phyloP scores from a whole-genome alignment of 2,113 vertebrate species.

The Scartelaos histophorus region DNA sequence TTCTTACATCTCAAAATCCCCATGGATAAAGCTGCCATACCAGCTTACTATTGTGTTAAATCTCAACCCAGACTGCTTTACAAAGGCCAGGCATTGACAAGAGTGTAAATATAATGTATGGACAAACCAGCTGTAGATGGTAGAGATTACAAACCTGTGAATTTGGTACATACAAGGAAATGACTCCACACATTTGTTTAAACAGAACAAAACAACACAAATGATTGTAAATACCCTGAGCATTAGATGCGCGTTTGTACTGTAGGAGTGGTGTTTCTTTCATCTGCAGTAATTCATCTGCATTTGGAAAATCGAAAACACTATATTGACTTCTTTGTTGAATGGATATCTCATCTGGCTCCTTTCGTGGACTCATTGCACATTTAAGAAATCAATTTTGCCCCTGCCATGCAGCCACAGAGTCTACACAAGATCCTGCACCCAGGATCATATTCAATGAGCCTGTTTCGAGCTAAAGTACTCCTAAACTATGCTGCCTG shows the following conservation, averaged over 20 bases:
- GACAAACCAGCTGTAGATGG: conserved; percentile 11
- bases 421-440: neutral
- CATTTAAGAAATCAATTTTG: conserved; percentile 16
- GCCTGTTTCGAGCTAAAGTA: neutral
- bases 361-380: neutral
- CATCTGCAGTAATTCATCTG: neutral
- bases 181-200: too few species aligned
- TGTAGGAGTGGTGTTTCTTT: conserved; percentile 4
- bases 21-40: conserved; percentile 35
- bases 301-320: neutral
- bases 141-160: too few species aligned
- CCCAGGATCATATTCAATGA: neutral
- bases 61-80: conserved; percentile 21
- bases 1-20: conserved; percentile 31
- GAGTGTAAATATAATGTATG: conserved; percentile 7
- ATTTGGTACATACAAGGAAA: too few species aligned
- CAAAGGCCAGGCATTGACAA: conserved; percentile 4
- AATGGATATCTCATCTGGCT: neutral
- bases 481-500: neutral
- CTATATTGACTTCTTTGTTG: neutral
- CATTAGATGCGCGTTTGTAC: neutral
- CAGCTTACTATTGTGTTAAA: conserved; percentile 33
- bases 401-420: neutral
- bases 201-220: too few species aligned
- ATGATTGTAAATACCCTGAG: neutral